Evolutionary conservation across 2,888 invertebrate genomes (phyloP).

Genomic region (Siphlonurus alternatus): DNA sequence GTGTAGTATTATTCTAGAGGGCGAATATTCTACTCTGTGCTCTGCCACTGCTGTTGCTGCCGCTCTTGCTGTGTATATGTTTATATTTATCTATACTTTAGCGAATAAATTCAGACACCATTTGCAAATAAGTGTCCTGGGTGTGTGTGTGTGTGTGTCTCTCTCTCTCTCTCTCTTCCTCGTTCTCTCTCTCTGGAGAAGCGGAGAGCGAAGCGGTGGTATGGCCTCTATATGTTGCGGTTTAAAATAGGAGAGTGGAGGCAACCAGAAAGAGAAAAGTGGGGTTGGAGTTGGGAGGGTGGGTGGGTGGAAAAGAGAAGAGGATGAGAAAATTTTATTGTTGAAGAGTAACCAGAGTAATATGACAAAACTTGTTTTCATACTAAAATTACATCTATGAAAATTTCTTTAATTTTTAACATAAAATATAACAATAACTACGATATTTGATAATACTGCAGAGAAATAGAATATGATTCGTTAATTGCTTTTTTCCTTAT

Average conservation of each 20-base stretch:
- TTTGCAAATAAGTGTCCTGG: background rate
- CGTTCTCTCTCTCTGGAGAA: background rate
- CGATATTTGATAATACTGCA: too few relatives aligned
- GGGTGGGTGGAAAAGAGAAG: background rate
- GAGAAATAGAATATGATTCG: too few relatives aligned
- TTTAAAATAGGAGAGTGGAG: background rate
- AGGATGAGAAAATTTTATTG: background rate
- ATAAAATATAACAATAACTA: too few relatives aligned
- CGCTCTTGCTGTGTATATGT: background rate
- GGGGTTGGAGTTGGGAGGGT: background rate
- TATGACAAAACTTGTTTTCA: background rate
- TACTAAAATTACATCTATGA: background rate
- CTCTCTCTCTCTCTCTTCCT: slow-evolving; percentile 1
- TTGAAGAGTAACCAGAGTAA: background rate
- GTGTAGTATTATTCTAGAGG: background rate
- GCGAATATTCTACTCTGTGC: background rate
- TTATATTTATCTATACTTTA: background rate
- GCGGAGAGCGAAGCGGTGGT: background rate
- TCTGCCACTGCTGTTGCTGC: background rate
- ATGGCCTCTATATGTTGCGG: background rate
- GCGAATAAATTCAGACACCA: background rate
- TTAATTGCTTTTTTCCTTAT: too few relatives aligned
- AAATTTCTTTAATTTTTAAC: too few relatives aligned
- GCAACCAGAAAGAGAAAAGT: background rate
- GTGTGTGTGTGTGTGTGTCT: background rate